phyloP scores from a whole-genome alignment of 2,888 invertebrate genomes.

The Globia sparganii region DNA sequence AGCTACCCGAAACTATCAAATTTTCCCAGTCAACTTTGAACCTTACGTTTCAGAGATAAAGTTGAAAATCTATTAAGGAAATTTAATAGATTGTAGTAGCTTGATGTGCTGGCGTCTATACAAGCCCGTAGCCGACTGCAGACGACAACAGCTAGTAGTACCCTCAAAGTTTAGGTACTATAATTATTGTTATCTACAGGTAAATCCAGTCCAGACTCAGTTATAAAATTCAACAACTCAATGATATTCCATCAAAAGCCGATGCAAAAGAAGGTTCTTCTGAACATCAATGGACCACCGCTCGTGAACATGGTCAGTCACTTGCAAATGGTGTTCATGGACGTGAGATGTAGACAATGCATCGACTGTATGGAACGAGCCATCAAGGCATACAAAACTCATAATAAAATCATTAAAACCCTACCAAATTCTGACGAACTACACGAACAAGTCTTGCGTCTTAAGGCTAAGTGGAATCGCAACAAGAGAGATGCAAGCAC shows the following conservation, averaged over 20 bases:
- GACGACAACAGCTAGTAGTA: no score
- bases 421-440: constrained; percentile 62
- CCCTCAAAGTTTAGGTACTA: not conserved
- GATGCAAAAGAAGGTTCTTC: constrained; percentile 62
- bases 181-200: constrained; percentile 24
- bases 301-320: constrained; percentile 64
- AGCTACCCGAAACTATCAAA: no score
- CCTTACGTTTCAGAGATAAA: no score
- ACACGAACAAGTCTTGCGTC: constrained; percentile 67
- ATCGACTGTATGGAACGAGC: constrained; percentile 77
- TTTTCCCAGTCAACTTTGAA: no score
- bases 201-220: constrained; percentile 5
- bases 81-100: no score
- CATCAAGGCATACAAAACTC: constrained; percentile 70
- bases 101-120: no score
- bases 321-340: constrained; percentile 71
- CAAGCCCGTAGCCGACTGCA: no score
- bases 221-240: constrained; percentile 56
- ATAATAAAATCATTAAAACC: constrained; percentile 49
- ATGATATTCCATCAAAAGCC: constrained; percentile 43
- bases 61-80: no score
- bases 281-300: constrained; percentile 68
- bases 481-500: constrained; percentile 65
- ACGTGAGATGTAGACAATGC: constrained; percentile 74
- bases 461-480: constrained; percentile 57